Base-by-base conservation (phyloP, 1,140 invertebrate species). In the Lepidurus apus region DNA sequence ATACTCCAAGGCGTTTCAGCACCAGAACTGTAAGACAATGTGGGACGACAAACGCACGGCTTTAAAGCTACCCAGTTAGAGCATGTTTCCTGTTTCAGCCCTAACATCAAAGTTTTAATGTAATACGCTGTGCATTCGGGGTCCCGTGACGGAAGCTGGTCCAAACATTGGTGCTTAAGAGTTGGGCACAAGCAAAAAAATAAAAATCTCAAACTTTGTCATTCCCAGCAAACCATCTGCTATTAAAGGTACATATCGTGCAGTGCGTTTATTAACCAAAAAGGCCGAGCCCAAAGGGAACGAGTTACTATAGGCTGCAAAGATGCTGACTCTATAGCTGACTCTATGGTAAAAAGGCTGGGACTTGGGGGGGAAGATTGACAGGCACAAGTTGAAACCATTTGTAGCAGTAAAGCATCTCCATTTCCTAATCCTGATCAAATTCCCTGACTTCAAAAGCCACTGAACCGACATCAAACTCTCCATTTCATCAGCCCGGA, bases 381-480 rank as follows among this genome's bases (percentile, higher is more conserved):
- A 65, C 53, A 65, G 53, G 53, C 53, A 65, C 53, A 65, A 65
- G 53, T 65, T 65, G 53, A 65, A 65, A 65, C 53, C 53, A 65
- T 65, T 65, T 65, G 53, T 65, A 65, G 53, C 53, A n/a, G 9
- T 65, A 17, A 13, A 65, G 53, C 53, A 65, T 65, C 53, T 65
- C 53, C 53, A 65, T 65, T 65, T 65, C 53, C 53, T 65, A 65
- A 65, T 65, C 53, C 53, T 21, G 53, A 65, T 65, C 53, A 65
- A 65, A 65, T 65, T 65, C 53, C 53, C 53, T 65, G 53, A 65
- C 53, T 65, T 65, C 53, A 65, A 65, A 65, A 65, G 53, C 53
- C 53, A 65, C 53, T 65, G 53, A 65, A 65, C 53, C 53, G 53
- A 65, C 53, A 65, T 65, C 53, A 65, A 65, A 65, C 53, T 65